Base-by-base conservation (phyloP, 53 echinoderm and acorn worm species). In the Crossaster papposus region DNA sequence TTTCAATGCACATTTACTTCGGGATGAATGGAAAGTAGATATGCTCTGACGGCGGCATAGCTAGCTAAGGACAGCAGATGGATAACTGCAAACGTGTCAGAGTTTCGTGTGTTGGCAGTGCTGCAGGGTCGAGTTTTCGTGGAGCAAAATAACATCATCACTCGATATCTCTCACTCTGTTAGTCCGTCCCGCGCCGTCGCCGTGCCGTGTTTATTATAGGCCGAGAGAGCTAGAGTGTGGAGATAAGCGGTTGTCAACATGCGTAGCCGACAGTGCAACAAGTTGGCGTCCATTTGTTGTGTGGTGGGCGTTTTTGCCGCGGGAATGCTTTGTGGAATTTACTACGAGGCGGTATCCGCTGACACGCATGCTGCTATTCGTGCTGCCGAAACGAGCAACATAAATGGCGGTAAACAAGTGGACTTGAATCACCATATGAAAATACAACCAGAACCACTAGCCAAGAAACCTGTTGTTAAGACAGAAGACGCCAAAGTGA, bases 21-120 rank as follows among this genome's bases (percentile, higher is more conserved):
- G 34, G 15, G 63, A 81, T 81, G 55, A 81, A 81, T 81, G 58
- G 81, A 52, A 58, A 81, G 34, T 58, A 62, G 58, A 81, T 81
- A 54, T 58, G 28, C 63, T 63, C 15, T 53, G 54, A 79, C 54
- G 64, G 63, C 64, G 62, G 30, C 30, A 4, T 10, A 5, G 31
- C 23, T 23, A 68, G 20, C 28, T 18, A 28, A 13, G 23, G 68
- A 23, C 68, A 23, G 9, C 20, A 6, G 23, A n/a, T 31, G 24
- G 71, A 44, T 71, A 28, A 13, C 58, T 83, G 83, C 65, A 68
- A 82, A 82, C 83, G 83, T 82, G 84, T 84, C 84, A 84, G 30
- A 30, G 14, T 70, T 70, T 71, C 72, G 75, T 74, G 75, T 74
- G 36, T 20, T 74, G 75, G 3, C 36, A 3, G 68, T 23, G n/a